These are phyloP conservation scores for Noctuana brunneofusca DNA, from an alignment of 2,888 invertebrate species.

Conservation along the genomic window DNA sequence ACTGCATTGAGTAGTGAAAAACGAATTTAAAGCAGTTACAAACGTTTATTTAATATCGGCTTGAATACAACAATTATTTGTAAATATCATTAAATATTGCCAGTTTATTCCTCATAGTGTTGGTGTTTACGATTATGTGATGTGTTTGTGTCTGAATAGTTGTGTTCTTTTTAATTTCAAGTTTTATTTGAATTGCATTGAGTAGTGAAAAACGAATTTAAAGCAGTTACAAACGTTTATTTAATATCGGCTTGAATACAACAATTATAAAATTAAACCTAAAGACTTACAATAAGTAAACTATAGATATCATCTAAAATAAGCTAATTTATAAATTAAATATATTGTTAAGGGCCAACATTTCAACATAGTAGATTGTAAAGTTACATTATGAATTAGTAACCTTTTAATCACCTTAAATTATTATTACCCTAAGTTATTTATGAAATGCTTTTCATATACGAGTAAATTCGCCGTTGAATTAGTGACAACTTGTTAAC, in stretches of 20 bases:
- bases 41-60: slow-evolving; percentile 1
- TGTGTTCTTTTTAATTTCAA: neutral
- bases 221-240: neutral
- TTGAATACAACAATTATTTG: neutral
- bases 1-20: neutral
- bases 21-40: neutral
- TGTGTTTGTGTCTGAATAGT: neutral
- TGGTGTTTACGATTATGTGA: no score
- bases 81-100: no score
- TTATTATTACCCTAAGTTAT: no score
- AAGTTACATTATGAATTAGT: neutral
- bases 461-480: no score
- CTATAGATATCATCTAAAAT: neutral
- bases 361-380: neutral
- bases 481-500: no score
- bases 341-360: neutral
- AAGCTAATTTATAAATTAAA: neutral
- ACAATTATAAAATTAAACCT: neutral
- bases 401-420: no score
- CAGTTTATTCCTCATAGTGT: no score
- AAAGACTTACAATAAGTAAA: neutral
- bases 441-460: no score
- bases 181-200: neutral
- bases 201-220: neutral
- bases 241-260: neutral